Evolutionary conservation across 2,113 vertebrate genomes (phyloP).

Genomic region (Atlantisia rogersi): DNA sequence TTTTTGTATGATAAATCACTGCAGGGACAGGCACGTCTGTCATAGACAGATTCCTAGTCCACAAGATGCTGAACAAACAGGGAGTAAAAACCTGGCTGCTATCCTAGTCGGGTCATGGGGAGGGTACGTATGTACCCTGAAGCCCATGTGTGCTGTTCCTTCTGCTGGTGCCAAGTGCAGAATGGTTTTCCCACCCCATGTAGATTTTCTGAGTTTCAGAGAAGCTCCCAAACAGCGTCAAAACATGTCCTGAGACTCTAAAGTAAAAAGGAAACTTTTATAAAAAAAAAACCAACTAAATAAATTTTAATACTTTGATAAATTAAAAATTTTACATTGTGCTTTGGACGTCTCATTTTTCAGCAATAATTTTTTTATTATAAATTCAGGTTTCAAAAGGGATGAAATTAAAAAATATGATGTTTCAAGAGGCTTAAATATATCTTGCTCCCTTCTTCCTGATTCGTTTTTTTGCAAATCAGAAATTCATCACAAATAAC

Average conservation of each 20-base stretch:
- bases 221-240: not conserved
- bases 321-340: not conserved
- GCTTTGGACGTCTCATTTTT: not conserved
- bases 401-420: not conserved
- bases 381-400: not conserved
- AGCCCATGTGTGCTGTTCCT: not conserved
- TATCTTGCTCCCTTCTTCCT: not conserved
- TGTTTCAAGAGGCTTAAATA: not conserved
- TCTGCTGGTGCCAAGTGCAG: not conserved
- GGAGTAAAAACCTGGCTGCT: not conserved
- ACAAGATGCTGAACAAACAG: not conserved
- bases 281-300: not conserved
- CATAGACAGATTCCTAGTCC: not conserved
- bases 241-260: not conserved
- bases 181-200: not conserved
- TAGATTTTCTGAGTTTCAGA: not conserved
- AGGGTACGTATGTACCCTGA: rapidly evolving
- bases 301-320: not conserved
- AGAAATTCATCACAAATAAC: not conserved
- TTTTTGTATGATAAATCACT: conserved; percentile 6
- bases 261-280: not conserved
- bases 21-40: not conserved
- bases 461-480: not conserved
- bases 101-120: not conserved
- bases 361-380: not conserved